phyloP scores from a whole-genome alignment of 2,113 vertebrate genomes.

The Cyanoderma ruficeps region DNA sequence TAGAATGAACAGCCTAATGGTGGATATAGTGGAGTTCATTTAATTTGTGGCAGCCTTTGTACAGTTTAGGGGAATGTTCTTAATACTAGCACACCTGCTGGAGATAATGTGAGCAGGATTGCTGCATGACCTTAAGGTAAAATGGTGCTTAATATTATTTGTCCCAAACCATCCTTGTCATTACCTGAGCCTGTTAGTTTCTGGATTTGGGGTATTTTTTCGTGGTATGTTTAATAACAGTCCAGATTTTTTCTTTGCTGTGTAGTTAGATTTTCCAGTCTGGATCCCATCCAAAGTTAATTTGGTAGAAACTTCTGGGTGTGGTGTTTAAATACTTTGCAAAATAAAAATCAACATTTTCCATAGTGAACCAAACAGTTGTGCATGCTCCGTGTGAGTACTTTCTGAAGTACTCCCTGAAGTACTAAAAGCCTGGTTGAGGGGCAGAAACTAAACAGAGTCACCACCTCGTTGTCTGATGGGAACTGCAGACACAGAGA shows the following conservation, averaged over 20 bases:
- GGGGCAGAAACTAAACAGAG: not conserved
- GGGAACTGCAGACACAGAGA: not conserved
- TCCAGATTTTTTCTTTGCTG: not conserved
- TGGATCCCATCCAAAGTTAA: not conserved
- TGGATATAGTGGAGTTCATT: not conserved
- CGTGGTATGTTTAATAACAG: not conserved
- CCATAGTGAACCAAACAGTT: not conserved
- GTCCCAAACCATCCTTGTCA: not conserved
- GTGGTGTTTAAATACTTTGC: conserved; percentile 1
- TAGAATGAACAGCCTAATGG: not conserved
- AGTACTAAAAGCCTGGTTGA: not conserved
- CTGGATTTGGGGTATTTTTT: not conserved
- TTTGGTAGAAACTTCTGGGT: not conserved
- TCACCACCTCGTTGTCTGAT: not conserved
- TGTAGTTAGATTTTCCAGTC: not conserved
- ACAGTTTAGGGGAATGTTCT: not conserved
- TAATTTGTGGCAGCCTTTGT: not conserved
- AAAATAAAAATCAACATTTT: not conserved
- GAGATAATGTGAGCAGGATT: not conserved
- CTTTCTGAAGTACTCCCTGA: not conserved
- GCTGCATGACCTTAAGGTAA: not conserved
- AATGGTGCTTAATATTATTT: not conserved
- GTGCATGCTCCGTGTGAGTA: not conserved
- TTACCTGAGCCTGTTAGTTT: not conserved
- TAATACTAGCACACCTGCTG: not conserved